These are phyloP conservation scores for Aphodius granarius DNA, from an alignment of 2,888 invertebrate species.

Conservation along the genomic window DNA sequence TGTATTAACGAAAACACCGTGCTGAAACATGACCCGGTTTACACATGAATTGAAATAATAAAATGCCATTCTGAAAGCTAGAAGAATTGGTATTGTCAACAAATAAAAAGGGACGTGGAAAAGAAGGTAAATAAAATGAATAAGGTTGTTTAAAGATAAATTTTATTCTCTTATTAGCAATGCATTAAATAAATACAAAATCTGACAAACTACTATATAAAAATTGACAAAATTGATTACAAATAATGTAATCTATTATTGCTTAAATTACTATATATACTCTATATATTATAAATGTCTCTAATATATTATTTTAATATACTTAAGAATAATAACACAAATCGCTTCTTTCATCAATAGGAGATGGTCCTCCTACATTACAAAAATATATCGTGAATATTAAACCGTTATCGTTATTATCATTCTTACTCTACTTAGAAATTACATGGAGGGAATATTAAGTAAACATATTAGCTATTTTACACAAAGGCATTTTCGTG, in stretches of 20 bases:
- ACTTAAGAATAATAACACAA: slow-evolving; percentile 55
- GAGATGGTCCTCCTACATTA: slow-evolving; percentile 43
- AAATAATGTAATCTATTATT: slow-evolving; percentile 51
- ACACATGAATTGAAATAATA: too few relatives aligned
- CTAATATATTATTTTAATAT: slow-evolving; percentile 42
- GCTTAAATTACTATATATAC: slow-evolving; percentile 38
- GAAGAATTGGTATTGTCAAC: background rate
- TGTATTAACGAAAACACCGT: too few relatives aligned
- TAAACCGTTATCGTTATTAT: slow-evolving; percentile 30
- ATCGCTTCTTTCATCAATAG: slow-evolving; percentile 52
- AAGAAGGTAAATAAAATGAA: background rate
- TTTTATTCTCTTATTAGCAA: slow-evolving; percentile 41
- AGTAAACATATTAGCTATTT: slow-evolving; percentile 32
- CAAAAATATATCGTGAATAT: slow-evolving; percentile 41
- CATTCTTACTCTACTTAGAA: slow-evolving; percentile 42
- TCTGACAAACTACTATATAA: slow-evolving; percentile 50
- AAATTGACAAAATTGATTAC: slow-evolving; percentile 50
- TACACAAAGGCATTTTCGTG: slow-evolving; percentile 43
- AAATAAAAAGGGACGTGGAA: background rate
- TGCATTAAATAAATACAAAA: slow-evolving; percentile 56
- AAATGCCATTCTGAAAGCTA: too few relatives aligned
- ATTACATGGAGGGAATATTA: slow-evolving; percentile 52
- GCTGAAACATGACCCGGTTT: too few relatives aligned
- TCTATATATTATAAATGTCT: slow-evolving; percentile 40
- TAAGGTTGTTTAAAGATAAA: slow-evolving; percentile 1